Evolutionary conservation across 53 echinoderm and acorn worm genomes (phyloP).

Genomic region (Paelopatides confundens): DNA sequence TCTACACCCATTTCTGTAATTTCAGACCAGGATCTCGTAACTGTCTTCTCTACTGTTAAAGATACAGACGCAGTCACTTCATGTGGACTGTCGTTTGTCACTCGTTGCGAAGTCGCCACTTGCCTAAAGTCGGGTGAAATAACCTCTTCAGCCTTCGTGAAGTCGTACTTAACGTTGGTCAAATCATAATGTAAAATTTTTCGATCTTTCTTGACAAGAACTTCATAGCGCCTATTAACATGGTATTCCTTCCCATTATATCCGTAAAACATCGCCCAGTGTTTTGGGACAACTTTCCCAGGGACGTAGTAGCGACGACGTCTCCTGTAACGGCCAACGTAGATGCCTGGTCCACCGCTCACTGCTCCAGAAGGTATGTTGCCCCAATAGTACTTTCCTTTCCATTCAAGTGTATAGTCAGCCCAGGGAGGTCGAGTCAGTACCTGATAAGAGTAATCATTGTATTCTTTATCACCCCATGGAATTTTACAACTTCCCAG

Average conservation of each 20-base stretch:
- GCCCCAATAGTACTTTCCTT: neutral
- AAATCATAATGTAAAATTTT: neutral
- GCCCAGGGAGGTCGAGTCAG: neutral
- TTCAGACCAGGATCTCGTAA: neutral
- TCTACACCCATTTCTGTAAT: neutral
- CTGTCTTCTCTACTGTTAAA: neutral
- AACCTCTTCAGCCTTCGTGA: neutral
- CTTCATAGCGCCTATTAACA: neutral
- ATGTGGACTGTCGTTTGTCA: neutral
- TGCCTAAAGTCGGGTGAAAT: neutral
- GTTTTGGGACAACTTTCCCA: neutral
- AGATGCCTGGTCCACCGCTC: neutral
- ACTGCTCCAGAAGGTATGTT: neutral
- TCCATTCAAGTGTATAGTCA: neutral
- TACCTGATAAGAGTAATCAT: neutral
- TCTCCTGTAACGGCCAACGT: conserved; percentile 12
- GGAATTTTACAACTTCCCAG: neutral
- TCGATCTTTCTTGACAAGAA: neutral
- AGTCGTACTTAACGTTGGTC: neutral
- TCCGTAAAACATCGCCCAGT: neutral
- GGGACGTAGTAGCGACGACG: neutral
- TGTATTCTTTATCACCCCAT: conserved; percentile 11
- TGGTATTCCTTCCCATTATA: conserved; percentile 6
- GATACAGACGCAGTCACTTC: neutral
- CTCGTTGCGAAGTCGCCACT: neutral